Evolutionary conservation across 2,113 vertebrate genomes (phyloP).

Genomic region (Tetraodon nigroviridis): DNA sequence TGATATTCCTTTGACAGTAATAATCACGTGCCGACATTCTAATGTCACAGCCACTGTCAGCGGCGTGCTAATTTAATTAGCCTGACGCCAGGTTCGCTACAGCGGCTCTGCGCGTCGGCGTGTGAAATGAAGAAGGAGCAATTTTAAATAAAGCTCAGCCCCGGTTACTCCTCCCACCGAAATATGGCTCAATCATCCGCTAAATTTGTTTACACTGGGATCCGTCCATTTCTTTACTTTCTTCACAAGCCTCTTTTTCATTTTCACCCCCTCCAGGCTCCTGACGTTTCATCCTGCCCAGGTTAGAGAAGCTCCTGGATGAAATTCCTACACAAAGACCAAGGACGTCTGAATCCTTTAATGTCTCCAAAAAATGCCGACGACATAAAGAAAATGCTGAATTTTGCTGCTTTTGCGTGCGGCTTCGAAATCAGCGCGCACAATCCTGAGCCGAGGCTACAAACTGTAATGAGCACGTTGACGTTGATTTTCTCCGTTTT

Average conservation of each 20-base stretch:
- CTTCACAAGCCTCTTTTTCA: background rate
- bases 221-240: background rate
- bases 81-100: background rate
- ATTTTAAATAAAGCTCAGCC: slow-evolving; percentile 27
- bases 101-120: slow-evolving; percentile 5
- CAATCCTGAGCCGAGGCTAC: background rate
- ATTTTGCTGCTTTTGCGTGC: background rate
- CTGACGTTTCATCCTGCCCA: slow-evolving; percentile 5
- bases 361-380: slow-evolving; percentile 7
- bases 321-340: slow-evolving; percentile 34
- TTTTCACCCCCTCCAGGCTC: slow-evolving; percentile 16
- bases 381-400: slow-evolving; percentile 8
- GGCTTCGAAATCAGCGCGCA: background rate
- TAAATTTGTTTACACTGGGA: slow-evolving; percentile 2
- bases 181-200: slow-evolving; percentile 8
- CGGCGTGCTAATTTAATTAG: slow-evolving; percentile 21
- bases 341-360: slow-evolving; percentile 37
- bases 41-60: background rate
- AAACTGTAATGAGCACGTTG: background rate
- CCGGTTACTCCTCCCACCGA: slow-evolving; percentile 16
- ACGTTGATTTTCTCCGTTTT: background rate
- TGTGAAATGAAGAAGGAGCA: slow-evolving; percentile 1
- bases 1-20: background rate
- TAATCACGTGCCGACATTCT: background rate
- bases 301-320: slow-evolving; percentile 23